Evolutionary conservation across 2,113 vertebrate genomes (phyloP).

Genomic region (Anthoscopus minutus): DNA sequence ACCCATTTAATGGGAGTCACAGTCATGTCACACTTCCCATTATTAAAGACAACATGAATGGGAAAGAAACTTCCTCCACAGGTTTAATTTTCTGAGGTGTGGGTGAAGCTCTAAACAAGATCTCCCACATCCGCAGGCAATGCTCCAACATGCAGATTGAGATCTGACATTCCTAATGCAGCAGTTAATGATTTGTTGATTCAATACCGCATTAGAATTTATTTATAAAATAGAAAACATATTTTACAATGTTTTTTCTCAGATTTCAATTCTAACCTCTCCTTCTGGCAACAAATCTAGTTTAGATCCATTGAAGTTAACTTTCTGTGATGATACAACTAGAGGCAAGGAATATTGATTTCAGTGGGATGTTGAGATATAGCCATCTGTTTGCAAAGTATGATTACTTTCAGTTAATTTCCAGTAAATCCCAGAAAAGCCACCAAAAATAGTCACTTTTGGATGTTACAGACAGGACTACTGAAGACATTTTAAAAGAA

Average conservation of each 20-base stretch:
- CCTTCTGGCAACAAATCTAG: neutral
- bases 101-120: neutral
- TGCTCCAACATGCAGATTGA: neutral
- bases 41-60: neutral
- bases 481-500: neutral
- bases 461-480: neutral
- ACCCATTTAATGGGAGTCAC: neutral
- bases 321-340: neutral
- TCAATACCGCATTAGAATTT: neutral
- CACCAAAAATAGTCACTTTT: neutral
- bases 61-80: neutral
- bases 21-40: neutral
- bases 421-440: neutral
- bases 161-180: neutral
- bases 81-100: neutral
- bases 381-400: neutral
- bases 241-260: neutral
- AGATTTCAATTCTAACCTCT: neutral
- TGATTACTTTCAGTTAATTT: neutral
- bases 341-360: conserved; percentile 13
- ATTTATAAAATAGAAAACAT: conserved; percentile 1
- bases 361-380: neutral
- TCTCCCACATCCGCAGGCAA: neutral
- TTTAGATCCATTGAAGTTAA: neutral
- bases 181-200: conserved; percentile 34